Evolutionary conservation across 2,797 vertebrate genomes (phyloP).

Genomic region (Peromyscus melanophrys): DNA sequence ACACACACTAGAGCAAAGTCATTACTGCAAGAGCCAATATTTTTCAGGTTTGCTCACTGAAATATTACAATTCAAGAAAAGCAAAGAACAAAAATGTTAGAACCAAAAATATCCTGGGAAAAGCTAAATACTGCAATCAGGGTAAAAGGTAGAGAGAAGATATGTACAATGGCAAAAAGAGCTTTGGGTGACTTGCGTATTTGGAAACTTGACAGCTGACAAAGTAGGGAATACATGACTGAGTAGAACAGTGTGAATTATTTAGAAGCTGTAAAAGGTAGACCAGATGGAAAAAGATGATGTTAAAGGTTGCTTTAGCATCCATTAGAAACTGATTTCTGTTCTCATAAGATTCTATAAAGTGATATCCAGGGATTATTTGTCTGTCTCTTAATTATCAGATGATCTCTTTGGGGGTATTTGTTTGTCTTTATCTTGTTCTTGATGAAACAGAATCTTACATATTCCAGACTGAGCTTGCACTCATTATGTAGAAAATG

Average conservation of each 20-base stretch:
- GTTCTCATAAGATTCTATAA: background rate
- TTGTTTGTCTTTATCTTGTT: background rate
- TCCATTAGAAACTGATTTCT: background rate
- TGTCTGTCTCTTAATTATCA: background rate
- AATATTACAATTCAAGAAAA: background rate
- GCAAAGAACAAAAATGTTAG: background rate
- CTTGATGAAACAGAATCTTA: background rate
- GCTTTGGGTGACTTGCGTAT: rapidly evolving
- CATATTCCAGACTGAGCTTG: background rate
- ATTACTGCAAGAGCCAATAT: background rate
- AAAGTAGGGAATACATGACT: background rate
- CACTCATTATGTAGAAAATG: background rate
- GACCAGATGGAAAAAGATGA: background rate
- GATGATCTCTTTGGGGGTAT: background rate
- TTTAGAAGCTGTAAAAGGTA: background rate
- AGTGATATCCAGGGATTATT: background rate
- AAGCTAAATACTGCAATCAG: background rate
- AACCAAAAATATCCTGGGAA: background rate
- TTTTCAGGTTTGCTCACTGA: background rate
- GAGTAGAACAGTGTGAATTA: background rate
- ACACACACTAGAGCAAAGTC: background rate
- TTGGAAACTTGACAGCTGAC: background rate
- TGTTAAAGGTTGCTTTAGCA: background rate
- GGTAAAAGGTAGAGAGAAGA: background rate
- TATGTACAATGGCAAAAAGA: rapidly evolving